Conservation (phyloP, 2,113 vertebrate species). For the Neoarius graeffei region DNA sequence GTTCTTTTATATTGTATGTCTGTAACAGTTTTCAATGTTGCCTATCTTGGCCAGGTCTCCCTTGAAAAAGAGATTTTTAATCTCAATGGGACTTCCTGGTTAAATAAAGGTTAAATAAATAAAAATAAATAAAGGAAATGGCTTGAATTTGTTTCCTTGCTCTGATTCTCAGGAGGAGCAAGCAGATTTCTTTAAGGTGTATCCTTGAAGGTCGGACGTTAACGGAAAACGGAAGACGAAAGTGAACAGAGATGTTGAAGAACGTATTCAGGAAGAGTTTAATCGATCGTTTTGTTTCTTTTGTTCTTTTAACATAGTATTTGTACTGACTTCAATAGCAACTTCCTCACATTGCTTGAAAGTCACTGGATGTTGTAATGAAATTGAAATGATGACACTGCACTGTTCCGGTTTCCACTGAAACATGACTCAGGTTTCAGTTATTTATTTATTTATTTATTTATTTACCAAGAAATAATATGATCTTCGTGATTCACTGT, state of each 20-base stretch:
- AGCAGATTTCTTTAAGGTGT: background rate
- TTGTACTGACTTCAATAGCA: background rate
- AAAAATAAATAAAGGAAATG: slow-evolving; percentile 47
- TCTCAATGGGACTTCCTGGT: too few relatives aligned
- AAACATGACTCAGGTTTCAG: slow-evolving; percentile 1
- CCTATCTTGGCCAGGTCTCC: too few relatives aligned
- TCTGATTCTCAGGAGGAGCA: background rate
- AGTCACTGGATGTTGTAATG: slow-evolving; percentile 17
- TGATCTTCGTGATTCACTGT: background rate
- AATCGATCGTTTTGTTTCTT: background rate
- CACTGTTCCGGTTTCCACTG: slow-evolving; percentile 1
- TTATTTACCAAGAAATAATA: slow-evolving; percentile 1
- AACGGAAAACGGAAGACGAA: background rate
- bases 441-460: background rate
- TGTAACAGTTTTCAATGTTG: too few relatives aligned
- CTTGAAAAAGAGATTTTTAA: too few relatives aligned
- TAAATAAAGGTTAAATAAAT: too few relatives aligned
- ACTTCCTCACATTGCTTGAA: background rate
- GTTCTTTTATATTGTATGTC: too few relatives aligned
- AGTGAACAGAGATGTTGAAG: background rate
- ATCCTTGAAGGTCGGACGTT: background rate
- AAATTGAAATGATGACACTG: background rate
- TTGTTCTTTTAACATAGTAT: background rate
- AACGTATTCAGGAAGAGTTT: background rate
- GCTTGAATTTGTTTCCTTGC: slow-evolving; percentile 20